A percentile compares a stretch with the other conserved stretches of the same genome.
Evolutionary conservation across 2,797 vertebrate species (phyloP).

Genomic region (Chrysocyon brachyurus): DNA sequence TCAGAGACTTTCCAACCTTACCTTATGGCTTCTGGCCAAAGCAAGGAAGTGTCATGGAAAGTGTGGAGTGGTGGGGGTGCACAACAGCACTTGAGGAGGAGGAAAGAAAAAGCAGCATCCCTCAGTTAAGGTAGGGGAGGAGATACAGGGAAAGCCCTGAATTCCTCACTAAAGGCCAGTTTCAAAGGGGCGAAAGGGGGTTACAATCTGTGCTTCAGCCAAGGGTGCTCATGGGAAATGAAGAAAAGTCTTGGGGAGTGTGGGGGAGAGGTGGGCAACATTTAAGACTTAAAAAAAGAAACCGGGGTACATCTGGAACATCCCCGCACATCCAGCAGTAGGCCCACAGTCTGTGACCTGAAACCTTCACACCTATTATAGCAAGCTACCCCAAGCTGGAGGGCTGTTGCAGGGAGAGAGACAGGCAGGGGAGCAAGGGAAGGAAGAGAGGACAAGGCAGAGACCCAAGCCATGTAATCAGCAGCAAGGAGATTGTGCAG

Average conservation of each 20-base stretch:
- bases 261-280: neutral
- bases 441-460: neutral
- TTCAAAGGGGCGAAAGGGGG: neutral
- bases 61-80: neutral
- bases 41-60: neutral
- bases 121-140: neutral
- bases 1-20: neutral
- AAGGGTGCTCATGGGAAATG: neutral
- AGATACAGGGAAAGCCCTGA: neutral
- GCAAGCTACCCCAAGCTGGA: neutral
- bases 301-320: neutral
- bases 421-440: neutral
- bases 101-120: neutral
- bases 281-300: neutral
- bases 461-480: neutral
- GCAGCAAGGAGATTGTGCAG: neutral
- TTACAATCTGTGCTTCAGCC: neutral
- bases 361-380: neutral
- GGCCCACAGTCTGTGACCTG: neutral
- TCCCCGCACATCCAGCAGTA: neutral
- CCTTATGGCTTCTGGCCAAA: neutral
- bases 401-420: neutral
- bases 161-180: neutral
- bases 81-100: neutral
- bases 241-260: neutral